phyloP scores from a whole-genome alignment of 2,113 vertebrate species.

The Grammomys dolichurus region DNA sequence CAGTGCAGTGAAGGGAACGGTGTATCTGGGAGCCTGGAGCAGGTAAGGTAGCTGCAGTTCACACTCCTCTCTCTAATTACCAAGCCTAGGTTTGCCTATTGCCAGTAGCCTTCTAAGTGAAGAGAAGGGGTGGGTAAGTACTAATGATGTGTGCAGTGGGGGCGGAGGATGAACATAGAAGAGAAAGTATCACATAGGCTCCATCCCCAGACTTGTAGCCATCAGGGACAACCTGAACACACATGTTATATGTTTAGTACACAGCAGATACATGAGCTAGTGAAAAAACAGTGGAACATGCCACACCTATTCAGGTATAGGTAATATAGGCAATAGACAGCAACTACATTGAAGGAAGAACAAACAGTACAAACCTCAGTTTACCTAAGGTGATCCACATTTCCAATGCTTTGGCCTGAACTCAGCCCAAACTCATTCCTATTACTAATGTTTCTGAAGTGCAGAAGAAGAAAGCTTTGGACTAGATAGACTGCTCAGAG shows the following conservation, averaged over 20 bases:
- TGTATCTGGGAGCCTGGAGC: not conserved
- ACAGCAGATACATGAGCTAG: not conserved
- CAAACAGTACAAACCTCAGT: not conserved
- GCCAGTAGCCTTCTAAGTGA: not conserved
- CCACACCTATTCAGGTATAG: not conserved
- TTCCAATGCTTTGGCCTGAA: not conserved
- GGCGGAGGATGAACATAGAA: not conserved
- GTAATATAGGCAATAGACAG: no score
- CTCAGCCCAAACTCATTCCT: not conserved
- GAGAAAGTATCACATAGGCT: no score
- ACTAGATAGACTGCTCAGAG: not conserved
- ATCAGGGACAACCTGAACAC: not conserved
- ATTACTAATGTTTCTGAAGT: not conserved
- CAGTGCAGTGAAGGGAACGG: not conserved
- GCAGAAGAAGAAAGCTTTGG: not conserved
- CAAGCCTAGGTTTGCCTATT: not conserved
- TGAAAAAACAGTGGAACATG: not conserved
- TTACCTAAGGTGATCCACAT: not conserved
- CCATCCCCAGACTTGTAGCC: not conserved
- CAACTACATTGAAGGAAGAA: accelerated
- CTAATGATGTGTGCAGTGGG: accelerated
- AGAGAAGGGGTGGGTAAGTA: accelerated
- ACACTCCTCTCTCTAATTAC: slow-evolving; percentile 22
- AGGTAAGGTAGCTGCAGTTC: not conserved
- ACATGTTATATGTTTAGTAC: not conserved